phyloP scores from a whole-genome alignment of 2,888 invertebrate genomes.

The Sarcophaga rosellei region DNA sequence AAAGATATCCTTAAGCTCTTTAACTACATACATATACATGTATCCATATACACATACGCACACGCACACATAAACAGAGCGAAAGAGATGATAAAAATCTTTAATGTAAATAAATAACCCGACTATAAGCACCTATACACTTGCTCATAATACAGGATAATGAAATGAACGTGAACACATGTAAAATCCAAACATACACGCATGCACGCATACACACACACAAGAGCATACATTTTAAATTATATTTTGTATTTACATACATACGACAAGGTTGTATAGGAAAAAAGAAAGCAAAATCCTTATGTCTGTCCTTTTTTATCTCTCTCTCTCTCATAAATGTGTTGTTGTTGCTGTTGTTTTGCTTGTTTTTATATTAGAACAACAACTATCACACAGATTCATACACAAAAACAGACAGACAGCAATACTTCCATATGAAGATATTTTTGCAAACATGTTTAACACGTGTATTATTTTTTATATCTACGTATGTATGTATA shows the following conservation, averaged over 20 bases:
- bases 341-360: slow-evolving; percentile 5
- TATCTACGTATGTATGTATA: not conserved
- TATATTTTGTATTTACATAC: not conserved
- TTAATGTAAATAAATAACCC: slow-evolving; percentile 5
- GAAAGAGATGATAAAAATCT: slow-evolving; percentile 16
- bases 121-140: not conserved
- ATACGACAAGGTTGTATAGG: not conserved
- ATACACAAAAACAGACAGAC: not conserved
- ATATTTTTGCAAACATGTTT: slow-evolving; percentile 38
- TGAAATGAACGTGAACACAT: not conserved
- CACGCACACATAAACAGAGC: not conserved
- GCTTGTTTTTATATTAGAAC: slow-evolving; percentile 6
- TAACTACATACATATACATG: not conserved
- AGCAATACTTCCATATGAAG: not conserved
- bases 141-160: not conserved
- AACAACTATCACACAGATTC: not conserved
- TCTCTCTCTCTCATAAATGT: not conserved
- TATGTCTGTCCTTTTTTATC: not conserved
- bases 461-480: slow-evolving; percentile 3
- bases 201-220: not conserved
- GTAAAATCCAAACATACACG: not conserved
- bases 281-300: not conserved
- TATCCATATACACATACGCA: no score
- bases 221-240: not conserved
- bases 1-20: not conserved